Percentiles rank a stretch among this genome's conserved stretches.
Conservation (phyloP, 2,113 vertebrate species). For the Gymnogyps californianus region DNA sequence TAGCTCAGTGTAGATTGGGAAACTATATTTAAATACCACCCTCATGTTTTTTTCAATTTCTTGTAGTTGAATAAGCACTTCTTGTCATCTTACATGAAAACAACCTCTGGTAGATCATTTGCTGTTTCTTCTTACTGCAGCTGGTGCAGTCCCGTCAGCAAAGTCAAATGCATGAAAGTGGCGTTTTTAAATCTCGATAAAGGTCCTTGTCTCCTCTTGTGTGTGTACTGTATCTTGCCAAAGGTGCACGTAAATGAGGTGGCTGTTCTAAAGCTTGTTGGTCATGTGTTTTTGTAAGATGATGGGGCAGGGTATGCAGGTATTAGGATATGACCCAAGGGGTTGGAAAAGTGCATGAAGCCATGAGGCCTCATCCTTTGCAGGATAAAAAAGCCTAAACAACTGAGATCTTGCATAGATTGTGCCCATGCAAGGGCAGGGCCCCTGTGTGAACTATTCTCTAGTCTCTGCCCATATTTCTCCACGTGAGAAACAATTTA, state of each 20-base stretch:
- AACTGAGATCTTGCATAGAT: neutral
- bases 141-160: neutral
- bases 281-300: neutral
- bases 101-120: neutral
- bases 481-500: neutral
- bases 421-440: neutral
- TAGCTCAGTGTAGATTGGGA: neutral
- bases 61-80: neutral
- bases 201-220: neutral
- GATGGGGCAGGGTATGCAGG: neutral
- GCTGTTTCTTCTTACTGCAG: neutral
- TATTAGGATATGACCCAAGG: neutral
- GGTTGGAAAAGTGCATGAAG: neutral
- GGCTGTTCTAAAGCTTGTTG: neutral
- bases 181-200: neutral
- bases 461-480: neutral
- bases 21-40: slow-evolving; percentile 1
- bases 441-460: rapidly evolving
- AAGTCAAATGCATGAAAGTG: neutral
- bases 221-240: neutral
- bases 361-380: neutral
- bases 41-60: neutral
- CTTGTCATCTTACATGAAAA: neutral
- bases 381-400: neutral
- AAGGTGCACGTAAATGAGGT: neutral